A percentile compares a stretch with the other conserved stretches of the same genome.
phyloP scores from a whole-genome alignment of 2,888 invertebrate genomes.

The Cerceris ruficornis region DNA sequence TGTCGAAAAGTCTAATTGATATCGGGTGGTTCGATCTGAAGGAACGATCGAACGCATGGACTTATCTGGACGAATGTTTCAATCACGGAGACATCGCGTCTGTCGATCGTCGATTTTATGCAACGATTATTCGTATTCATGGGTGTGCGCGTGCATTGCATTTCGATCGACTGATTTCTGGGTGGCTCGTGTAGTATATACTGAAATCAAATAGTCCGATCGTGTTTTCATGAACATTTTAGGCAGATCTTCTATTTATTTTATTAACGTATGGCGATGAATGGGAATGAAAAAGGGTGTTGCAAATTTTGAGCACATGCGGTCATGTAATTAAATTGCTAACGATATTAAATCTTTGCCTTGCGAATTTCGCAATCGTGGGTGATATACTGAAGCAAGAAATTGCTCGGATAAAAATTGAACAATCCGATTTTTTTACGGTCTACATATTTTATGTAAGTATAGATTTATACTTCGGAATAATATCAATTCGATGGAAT shows the following conservation, averaged over 20 bases:
- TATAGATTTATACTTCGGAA: too few relatives aligned
- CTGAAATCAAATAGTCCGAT: constrained; percentile 22
- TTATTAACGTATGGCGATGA: constrained; percentile 28
- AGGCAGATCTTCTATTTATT: constrained; percentile 38
- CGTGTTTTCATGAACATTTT: constrained; percentile 35
- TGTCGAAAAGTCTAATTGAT: too few relatives aligned
- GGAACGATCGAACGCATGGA: too few relatives aligned
- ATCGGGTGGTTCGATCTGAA: too few relatives aligned
- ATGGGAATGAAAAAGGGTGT: constrained; percentile 22
- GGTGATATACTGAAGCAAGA: too few relatives aligned
- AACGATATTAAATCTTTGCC: not conserved
- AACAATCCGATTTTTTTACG: too few relatives aligned
- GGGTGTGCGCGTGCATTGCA: constrained; percentile 9
- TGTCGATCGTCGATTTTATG: constrained; percentile 2
- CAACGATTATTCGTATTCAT: constrained; percentile 16
- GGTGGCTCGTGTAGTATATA: constrained; percentile 23
- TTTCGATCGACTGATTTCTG: constrained; percentile 22
- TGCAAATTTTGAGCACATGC: constrained; percentile 8
- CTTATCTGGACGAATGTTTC: too few relatives aligned
- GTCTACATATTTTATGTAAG: too few relatives aligned
- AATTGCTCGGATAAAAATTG: too few relatives aligned
- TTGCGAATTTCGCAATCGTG: too few relatives aligned
- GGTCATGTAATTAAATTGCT: constrained; percentile 2
- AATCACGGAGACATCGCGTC: too few relatives aligned
- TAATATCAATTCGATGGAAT: too few relatives aligned